A percentile compares a stretch with the other conserved stretches of the same genome.
phyloP scores from a whole-genome alignment of 2,797 vertebrate genomes.

The Anguilla obscura region DNA sequence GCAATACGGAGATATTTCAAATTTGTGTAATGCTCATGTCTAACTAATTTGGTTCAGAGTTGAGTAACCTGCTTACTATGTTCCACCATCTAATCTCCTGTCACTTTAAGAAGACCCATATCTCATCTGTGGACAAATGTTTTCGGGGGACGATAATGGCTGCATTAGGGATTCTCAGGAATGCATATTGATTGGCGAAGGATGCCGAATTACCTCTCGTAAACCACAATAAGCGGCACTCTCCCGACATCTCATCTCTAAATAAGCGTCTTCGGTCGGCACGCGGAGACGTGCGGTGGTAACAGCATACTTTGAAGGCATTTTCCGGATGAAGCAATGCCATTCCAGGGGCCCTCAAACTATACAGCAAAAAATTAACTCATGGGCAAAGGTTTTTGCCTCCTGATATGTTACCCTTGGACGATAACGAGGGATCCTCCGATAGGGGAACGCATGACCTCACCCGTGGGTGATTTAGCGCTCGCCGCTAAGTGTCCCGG shows the following conservation, averaged over 20 bases:
- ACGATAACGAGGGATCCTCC: slow-evolving; percentile 56
- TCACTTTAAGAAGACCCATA: slow-evolving; percentile 65
- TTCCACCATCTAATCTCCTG: slow-evolving; percentile 60
- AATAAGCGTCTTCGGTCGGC: slow-evolving; percentile 66
- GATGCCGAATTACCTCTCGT: slow-evolving; percentile 59
- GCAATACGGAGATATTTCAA: slow-evolving; percentile 53
- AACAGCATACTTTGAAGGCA: slow-evolving; percentile 75
- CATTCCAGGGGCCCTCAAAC: slow-evolving; percentile 58
- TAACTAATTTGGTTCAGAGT: slow-evolving; percentile 46
- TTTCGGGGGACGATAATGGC: slow-evolving; percentile 69
- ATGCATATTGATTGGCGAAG: slow-evolving; percentile 72
- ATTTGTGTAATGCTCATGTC: slow-evolving; percentile 47
- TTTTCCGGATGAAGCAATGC: slow-evolving; percentile 53
- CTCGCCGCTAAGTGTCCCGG: slow-evolving; percentile 45
- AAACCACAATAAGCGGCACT: slow-evolving; percentile 60
- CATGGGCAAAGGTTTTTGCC: slow-evolving; percentile 51
- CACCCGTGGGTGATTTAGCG: slow-evolving; percentile 52
- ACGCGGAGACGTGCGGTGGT: slow-evolving; percentile 74
- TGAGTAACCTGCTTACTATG: slow-evolving; percentile 62
- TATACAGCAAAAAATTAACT: slow-evolving; percentile 66
- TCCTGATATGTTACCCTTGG: slow-evolving; percentile 66
- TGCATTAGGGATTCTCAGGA: slow-evolving; percentile 72
- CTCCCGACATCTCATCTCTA: slow-evolving; percentile 69
- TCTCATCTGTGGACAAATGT: slow-evolving; percentile 60
- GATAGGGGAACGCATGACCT: slow-evolving; percentile 57